A percentile compares a stretch with the other conserved stretches of the same genome.
These are phyloP conservation scores for Carassius gibelio DNA, from an alignment of 2,113 vertebrate species.

Conservation along the genomic window DNA sequence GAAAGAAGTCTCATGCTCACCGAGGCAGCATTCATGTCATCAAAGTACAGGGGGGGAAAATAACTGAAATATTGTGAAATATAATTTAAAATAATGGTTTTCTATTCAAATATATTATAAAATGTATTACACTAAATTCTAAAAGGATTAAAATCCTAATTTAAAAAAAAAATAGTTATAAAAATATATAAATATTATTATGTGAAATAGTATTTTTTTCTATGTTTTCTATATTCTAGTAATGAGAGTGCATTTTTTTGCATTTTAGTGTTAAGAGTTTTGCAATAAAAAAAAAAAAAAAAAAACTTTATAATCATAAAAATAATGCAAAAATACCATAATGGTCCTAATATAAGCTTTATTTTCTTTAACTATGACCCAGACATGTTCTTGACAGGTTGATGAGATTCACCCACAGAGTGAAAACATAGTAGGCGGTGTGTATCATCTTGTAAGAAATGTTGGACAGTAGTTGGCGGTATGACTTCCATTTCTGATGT, in stretches of 20 bases:
- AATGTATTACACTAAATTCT: too few relatives aligned
- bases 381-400: neutral
- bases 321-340: neutral
- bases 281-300: neutral
- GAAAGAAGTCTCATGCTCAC: too few relatives aligned
- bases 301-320: neutral
- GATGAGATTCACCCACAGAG: neutral
- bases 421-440: neutral
- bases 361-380: neutral
- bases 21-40: too few relatives aligned
- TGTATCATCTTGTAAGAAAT: neutral
- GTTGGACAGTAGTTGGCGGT: neutral
- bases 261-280: neutral
- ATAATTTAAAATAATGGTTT: too few relatives aligned
- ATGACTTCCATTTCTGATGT: conserved; percentile 2
- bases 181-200: too few relatives aligned
- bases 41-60: too few relatives aligned
- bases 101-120: too few relatives aligned
- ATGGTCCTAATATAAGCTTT: neutral
- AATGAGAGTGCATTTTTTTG: neutral
- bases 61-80: too few relatives aligned
- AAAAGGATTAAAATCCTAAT: too few relatives aligned
- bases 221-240: neutral
- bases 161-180: too few relatives aligned
- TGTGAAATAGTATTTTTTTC: neutral